Evolutionary conservation across 1,140 invertebrate genomes (phyloP), one percentile per base, ranked within the genome.

Genomic region (Spodoptera frugiperda): DNA sequence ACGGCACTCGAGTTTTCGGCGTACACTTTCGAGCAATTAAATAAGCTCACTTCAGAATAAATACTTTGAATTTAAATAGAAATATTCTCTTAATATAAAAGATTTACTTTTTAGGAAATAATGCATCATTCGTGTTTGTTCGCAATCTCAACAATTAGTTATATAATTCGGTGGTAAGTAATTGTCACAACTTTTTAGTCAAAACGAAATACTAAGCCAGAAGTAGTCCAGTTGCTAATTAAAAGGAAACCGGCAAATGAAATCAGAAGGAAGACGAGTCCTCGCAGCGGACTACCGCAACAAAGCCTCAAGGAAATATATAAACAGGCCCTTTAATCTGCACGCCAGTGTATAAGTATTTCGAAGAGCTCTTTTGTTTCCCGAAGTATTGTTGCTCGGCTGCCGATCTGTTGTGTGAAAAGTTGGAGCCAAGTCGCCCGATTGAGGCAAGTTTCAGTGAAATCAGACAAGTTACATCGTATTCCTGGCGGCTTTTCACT

Each of bases 381-480:
- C 78, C 55, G 72, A 48, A 78, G 84, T 84, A 91, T 91, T 91
- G 90, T 92, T 88, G 81, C 74, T 76, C 85, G 55, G 81, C 82
- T 83, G 76, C 75, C 80, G 82, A 87, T 85, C 83, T 78, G 78
- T 78, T 84, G 82, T 85, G 82, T 78, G 77, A 70, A 84, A 85
- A 91, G 83, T 91, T 87, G 82, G 82, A 77, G 71, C 73, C 82
- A 84, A 89, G 85, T 83, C 83, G 82, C 78, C 82, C 86, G 85
- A 90, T 90, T 83, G 86, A 82, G 80, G 75, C 84, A 89, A 92
- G 87, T 90, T 91, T 83, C 76, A 25, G 76, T 77, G 80, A 86
- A 91, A 92, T 90, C 85, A 84, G 83, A 83, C 89, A 86, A 90
- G 86, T 89, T 89, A 87, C 88, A 89, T 83, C 79, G 85, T 89